Conservation (phyloP, 2,113 vertebrate species). For the Alces alces region DNA sequence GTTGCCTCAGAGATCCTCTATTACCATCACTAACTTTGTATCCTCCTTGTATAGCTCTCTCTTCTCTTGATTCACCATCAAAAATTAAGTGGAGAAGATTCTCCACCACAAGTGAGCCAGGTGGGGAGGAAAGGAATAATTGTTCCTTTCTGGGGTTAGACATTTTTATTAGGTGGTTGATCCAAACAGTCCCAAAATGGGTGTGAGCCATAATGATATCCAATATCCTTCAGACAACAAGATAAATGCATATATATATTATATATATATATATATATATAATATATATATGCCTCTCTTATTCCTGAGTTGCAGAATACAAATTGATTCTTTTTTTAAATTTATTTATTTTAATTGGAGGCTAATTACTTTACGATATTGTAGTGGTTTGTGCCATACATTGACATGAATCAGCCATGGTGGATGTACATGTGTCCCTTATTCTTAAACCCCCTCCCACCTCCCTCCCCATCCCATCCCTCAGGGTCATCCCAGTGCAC, state of each 20-base stretch:
- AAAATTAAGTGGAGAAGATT: not conserved
- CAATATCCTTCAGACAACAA: not conserved
- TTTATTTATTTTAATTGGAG: not conserved
- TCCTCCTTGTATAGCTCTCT: not conserved
- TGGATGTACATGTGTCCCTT: not conserved
- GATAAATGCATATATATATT: not conserved
- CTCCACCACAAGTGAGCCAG: not conserved
- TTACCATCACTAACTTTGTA: not conserved
- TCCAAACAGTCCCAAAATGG: not conserved
- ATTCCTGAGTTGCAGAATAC: not conserved
- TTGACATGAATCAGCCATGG: not conserved
- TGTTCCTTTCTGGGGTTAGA: not conserved
- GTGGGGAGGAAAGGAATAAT: not conserved
- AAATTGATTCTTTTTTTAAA: not conserved
- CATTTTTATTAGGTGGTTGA: not conserved
- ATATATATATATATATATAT: too few relatives aligned
- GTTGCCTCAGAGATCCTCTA: fast-evolving
- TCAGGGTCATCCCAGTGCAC: not conserved
- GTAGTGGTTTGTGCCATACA: not conserved
- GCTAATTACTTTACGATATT: not conserved
- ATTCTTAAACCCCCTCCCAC: not conserved
- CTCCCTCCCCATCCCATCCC: not conserved
- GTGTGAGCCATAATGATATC: not conserved
- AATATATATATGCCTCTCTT: not conserved
- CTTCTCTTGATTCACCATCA: not conserved